Evolutionary conservation across 2,113 vertebrate genomes (phyloP).

Genomic region (Acanthisitta chloris): DNA sequence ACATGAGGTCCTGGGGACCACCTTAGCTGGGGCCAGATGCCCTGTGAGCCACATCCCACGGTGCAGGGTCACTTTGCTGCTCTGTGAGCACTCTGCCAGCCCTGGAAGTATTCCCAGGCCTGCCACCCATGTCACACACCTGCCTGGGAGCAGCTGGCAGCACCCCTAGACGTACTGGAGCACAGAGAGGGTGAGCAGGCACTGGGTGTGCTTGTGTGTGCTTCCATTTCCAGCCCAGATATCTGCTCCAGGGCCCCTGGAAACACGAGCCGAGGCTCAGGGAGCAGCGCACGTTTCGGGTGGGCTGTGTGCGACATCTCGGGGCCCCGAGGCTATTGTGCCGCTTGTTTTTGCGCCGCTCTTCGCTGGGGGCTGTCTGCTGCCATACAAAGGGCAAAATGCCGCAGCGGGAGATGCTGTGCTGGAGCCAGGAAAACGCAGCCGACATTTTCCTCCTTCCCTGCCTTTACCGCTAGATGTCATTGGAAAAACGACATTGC

Average conservation of each 20-base stretch:
- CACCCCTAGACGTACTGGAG: background rate
- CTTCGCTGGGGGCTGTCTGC: background rate
- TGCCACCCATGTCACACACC: background rate
- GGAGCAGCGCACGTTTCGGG: background rate
- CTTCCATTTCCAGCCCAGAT: background rate
- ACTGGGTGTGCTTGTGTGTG: accelerated
- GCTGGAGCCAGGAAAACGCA: background rate
- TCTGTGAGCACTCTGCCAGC: accelerated
- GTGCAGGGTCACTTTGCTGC: background rate
- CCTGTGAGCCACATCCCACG: accelerated
- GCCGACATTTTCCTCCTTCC: background rate
- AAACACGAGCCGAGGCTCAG: background rate
- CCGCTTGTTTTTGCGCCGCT: background rate
- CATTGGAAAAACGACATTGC: conserved; percentile 25
- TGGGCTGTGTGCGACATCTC: background rate
- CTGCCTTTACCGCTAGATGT: conserved; percentile 46
- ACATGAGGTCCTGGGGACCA: accelerated
- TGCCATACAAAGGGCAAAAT: conserved; percentile 9
- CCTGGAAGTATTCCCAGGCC: background rate
- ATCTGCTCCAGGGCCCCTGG: background rate
- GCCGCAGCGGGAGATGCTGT: background rate
- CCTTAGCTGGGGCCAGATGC: background rate
- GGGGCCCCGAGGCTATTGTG: background rate
- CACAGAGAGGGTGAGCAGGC: accelerated
- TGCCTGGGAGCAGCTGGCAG: background rate